phyloP scores from a whole-genome alignment of 2,113 vertebrate genomes.

The Pseudopodoces humilis region DNA sequence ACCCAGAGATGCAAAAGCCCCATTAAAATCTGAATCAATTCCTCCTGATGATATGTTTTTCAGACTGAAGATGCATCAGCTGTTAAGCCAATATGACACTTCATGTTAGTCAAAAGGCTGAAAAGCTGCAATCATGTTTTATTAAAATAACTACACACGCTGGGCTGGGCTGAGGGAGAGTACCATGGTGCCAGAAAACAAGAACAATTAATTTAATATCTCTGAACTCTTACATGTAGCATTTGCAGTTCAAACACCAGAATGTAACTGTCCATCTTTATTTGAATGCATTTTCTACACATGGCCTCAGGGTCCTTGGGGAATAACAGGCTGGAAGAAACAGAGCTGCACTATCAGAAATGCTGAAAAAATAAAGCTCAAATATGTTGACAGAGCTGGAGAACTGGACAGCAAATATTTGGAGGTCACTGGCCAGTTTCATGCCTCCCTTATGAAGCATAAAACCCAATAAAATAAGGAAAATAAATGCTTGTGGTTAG shows the following conservation, averaged over 20 bases:
- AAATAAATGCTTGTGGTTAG: not conserved
- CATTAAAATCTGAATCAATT: conserved; percentile 20
- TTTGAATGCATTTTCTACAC: not conserved
- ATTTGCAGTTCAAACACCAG: not conserved
- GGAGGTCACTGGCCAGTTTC: not conserved
- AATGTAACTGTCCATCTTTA: not conserved
- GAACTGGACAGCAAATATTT: not conserved
- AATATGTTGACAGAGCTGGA: not conserved
- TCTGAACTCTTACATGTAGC: not conserved
- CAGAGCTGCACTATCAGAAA: not conserved
- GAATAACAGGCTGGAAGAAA: not conserved
- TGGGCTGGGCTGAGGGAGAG: not conserved
- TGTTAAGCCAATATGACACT: conserved; percentile 35
- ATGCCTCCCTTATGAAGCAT: not conserved
- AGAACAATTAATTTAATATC: not conserved
- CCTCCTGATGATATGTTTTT: not conserved
- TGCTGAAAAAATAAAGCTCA: not conserved
- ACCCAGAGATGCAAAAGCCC: not conserved
- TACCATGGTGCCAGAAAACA: not conserved
- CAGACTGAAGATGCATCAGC: conserved; percentile 35
- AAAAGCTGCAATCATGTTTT: conserved; percentile 51
- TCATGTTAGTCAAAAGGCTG: conserved; percentile 51
- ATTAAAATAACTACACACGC: conserved; percentile 40
- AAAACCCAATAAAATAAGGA: not conserved
- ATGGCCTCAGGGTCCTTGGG: not conserved